Base-by-base conservation (phyloP, 1,140 invertebrate species). In the Druon quercuslanigerum region DNA sequence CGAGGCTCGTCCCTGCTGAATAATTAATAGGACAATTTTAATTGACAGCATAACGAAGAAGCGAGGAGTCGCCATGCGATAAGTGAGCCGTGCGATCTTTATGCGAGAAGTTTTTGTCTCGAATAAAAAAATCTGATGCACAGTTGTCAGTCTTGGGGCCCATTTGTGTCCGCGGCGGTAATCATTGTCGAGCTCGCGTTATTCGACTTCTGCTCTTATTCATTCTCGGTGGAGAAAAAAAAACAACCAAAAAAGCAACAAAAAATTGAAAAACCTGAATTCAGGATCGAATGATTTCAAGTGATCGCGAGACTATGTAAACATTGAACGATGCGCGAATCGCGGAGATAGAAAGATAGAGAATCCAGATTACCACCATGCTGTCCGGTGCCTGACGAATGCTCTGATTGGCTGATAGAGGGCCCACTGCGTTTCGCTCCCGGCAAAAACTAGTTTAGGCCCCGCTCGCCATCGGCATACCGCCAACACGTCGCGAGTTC, bases 401-500 rank as follows among this genome's bases (percentile, higher is more conserved):
- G 72, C 76, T 80, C 75, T 51, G 78, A 83, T 83, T 83, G 82
- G 82, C 74, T 77, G 76, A 73, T 71, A 78, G 76, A 78, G 79
- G 76, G 79, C 57, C 79, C 78, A 76, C 25, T 33, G 25, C 25
- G 25, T 83, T 80, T 80, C 75, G 83, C 84, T 83, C 83, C 74
- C 75, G 77, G 84, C 84, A 90, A 90, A 90, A 90, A 90, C 86
- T 87, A 87, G 86, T 85, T 86, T 81, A 82, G 76, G 76, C 74
- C 77, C 79, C 81, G 76, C 79, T 78, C 82, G 83, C 84, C 83
- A 85, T 86, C 83, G 86, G 85, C 84, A 87, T 84, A 85, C 85
- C 85, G 82, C 83, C 85, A 87, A 90, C 87, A 87, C 86, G 85
- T 87, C 81, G 84, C 88, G 84, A 87, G 86, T 83, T 89, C 86